Base-by-base conservation (phyloP, 2,113 vertebrate species). In the Nesospiza acunhae region DNA sequence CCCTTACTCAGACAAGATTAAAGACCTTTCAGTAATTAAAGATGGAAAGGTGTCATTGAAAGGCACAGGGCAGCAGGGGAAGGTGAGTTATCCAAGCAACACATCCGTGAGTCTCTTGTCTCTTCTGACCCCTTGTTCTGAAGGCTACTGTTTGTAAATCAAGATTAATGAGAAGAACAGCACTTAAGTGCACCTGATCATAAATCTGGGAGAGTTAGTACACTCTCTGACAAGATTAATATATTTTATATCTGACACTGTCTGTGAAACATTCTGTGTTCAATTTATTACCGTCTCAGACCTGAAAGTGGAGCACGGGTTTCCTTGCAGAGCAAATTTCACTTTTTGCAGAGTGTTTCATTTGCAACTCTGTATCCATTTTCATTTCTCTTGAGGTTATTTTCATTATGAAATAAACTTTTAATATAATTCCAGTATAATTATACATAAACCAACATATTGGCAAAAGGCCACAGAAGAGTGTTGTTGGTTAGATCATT, bases 71-170 rank as follows among this genome's bases (percentile, higher is more conserved):
- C 31, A 82, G 84, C 92, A 52, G 60, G 78, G 55, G 55, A 94
- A 92, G 78, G 79, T 88, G 85, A 94, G 80, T 85, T 94, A 95
- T 89, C 76, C 85, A 47, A 89, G 50, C 21, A 37, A 81, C 83
- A 92, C 70, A 52, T 69, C 94, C 73, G 16, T 31, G 85, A 92
- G 64, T 72, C 49, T 64, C 92, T 88, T 90, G 85, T 85, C 86
- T 87, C 80, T 87, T 47, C 91, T 93, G 89, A 94, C 83, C 94
- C 88, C 83, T 64, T 75, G 42, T 70, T 96, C 86, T 27, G 21
- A 96, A 92, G 90, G 88, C 89, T 80, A 88, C 93, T 96, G 89
- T 97, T 97, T 96, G 93, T 97, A 97, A 97, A 98, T 96, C 96
- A 97, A 96, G 96, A 97, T 97, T 97, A 97, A 98, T 97, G 95